phyloP scores from a whole-genome alignment of 2,113 vertebrate genomes.

The Cettia cetti region DNA sequence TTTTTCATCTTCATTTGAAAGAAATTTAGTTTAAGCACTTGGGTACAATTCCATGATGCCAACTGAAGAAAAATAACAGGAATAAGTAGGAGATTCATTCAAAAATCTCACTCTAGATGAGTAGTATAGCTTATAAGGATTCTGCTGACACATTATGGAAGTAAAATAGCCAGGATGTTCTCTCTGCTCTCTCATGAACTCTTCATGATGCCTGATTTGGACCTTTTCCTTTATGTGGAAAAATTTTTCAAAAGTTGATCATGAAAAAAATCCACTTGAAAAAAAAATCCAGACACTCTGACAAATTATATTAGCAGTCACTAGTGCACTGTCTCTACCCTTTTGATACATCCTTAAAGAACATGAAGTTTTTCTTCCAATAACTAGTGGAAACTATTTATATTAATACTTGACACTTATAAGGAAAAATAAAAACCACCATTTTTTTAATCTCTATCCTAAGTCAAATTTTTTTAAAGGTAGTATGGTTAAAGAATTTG shows the following conservation, averaged over 20 bases:
- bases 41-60: background rate
- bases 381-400: background rate
- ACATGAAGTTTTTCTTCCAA: background rate
- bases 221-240: background rate
- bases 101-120: background rate
- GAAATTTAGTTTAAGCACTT: background rate
- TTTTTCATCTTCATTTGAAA: background rate
- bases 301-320: background rate
- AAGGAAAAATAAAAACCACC: rapidly evolving
- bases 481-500: background rate
- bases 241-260: background rate
- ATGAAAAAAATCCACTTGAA: background rate
- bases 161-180: background rate
- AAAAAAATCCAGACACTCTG: background rate
- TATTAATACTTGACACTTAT: background rate
- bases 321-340: background rate
- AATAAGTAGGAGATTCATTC: background rate
- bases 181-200: background rate
- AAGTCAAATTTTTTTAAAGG: background rate
- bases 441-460: background rate
- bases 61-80: background rate
- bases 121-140: background rate
- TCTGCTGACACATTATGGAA: background rate
- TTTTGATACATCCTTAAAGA: background rate
- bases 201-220: background rate